phyloP scores from a whole-genome alignment of 2,888 invertebrate genomes.

The Spodoptera exigua region DNA sequence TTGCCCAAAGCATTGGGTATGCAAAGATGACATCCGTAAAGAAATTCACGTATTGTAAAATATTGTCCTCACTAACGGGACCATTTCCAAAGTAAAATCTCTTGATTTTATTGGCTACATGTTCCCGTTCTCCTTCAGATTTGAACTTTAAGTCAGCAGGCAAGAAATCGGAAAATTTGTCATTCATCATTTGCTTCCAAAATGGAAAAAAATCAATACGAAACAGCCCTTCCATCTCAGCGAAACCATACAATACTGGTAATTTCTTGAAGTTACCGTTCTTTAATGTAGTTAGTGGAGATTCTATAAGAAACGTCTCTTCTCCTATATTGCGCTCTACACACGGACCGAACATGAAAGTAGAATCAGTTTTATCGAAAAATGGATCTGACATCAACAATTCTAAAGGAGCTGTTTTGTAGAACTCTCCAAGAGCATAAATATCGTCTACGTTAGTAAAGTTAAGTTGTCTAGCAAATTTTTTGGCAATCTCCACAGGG shows the following conservation, averaged over 20 bases:
- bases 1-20: slow-evolving; percentile 60
- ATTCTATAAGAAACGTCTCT: slow-evolving; percentile 64
- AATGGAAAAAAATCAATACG: slow-evolving; percentile 52
- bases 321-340: slow-evolving; percentile 60
- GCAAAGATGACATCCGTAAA: slow-evolving; percentile 74
- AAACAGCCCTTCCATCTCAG: slow-evolving; percentile 65
- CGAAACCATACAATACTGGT: slow-evolving; percentile 71
- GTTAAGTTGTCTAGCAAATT: slow-evolving; percentile 57
- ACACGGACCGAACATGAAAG: slow-evolving; percentile 57
- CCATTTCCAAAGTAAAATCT: slow-evolving; percentile 69
- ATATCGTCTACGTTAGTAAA: slow-evolving; percentile 65
- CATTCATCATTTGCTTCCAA: slow-evolving; percentile 69
- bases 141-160: slow-evolving; percentile 70
- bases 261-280: slow-evolving; percentile 62
- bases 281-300: slow-evolving; percentile 67
- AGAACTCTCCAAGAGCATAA: slow-evolving; percentile 69
- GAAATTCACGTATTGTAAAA: slow-evolving; percentile 67
- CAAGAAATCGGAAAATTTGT: slow-evolving; percentile 70
- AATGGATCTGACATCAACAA: slow-evolving; percentile 54
- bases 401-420: slow-evolving; percentile 62
- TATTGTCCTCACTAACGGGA: slow-evolving; percentile 54
- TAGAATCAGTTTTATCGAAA: slow-evolving; percentile 50
- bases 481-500: slow-evolving; percentile 65
- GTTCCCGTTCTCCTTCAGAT: slow-evolving; percentile 60
- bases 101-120: slow-evolving; percentile 63